Conservation (phyloP, 2,888 invertebrate genomes). For the Aplocera efformata region DNA sequence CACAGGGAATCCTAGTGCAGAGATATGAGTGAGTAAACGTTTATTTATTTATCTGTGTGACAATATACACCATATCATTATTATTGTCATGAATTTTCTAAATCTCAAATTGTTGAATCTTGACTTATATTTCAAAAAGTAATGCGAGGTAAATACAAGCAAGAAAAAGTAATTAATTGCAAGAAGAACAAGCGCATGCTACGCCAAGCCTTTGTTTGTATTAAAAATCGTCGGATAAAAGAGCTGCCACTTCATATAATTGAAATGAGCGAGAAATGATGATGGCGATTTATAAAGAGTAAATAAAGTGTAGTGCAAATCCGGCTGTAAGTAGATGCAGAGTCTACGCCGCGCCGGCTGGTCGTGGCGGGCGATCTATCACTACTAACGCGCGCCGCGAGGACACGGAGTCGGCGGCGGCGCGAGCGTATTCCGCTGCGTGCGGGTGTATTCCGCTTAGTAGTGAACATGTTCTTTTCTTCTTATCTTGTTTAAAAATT, state of each 20-base stretch:
- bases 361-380: constrained; percentile 63
- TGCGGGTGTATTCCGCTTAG: not conserved
- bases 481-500: too few relatives aligned
- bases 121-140: too few relatives aligned
- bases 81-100: too few relatives aligned
- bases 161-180: constrained; percentile 5
- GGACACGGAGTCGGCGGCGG: constrained; percentile 14
- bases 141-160: not conserved
- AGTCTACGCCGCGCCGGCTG: constrained; percentile 49
- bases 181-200: constrained; percentile 7
- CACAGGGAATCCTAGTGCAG: too few relatives aligned
- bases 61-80: too few relatives aligned
- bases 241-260: constrained; percentile 27
- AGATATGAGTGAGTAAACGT: too few relatives aligned
- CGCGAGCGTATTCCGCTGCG: constrained; percentile 15
- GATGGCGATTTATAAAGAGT: constrained; percentile 49
- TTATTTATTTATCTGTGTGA: too few relatives aligned
- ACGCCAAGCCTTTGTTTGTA: constrained; percentile 14
- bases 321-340: constrained; percentile 62
- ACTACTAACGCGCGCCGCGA: constrained; percentile 31
- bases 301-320: constrained; percentile 61
- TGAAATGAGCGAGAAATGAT: constrained; percentile 34
- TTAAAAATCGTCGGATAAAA: constrained; percentile 16
- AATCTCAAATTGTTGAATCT: too few relatives aligned
- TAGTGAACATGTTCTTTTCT: too few relatives aligned